Base-by-base conservation (phyloP, 30 jellyfish, hydroid and myxozoan species). In the Cassiopea xamachana region DNA sequence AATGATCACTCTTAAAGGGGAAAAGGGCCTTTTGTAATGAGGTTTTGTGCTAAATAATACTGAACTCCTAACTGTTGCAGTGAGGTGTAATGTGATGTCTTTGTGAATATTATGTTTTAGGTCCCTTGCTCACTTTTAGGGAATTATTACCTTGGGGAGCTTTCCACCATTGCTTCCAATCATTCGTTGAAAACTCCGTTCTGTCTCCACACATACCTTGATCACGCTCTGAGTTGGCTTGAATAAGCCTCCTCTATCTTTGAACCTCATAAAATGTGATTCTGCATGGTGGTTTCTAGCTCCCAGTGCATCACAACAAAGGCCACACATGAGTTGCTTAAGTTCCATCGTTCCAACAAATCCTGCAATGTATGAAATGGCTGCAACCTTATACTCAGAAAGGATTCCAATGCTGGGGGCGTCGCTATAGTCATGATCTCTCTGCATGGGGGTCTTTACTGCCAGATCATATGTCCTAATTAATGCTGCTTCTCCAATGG, bases 221-320 rank as follows among this genome's bases (percentile, higher is more conserved):
- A 85, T 39, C 6, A 92, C 96, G 80, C 98, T 83, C 60, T 44
- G 74, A 60, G 91, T 60, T 46, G 97, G 94, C 82, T 90, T 90
- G 82, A 90, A 58, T 19, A 83, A 55, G 46, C 97, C 97, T 6
- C 97, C 94, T 75, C 94, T 83, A 83, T 84, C 94, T 75, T 90
- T 90, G 1, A 91, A 61, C 69, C 43, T 50, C 82, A 83, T 72
- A 64, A 91, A 84, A 6, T 43, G 59, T 69, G 85, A 87, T 50
- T 7, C 58, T 39, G 90, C 79, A 61, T 59, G 59, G 47, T 44
- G 60, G 46, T n/a, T 2, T 64, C 74, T 64, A 2, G 74, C 18
- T 19, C 88, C 93, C 18, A 55, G 82, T 2, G 87, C 88, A 15
- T 64, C 74, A 39, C 75, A 45, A 45, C 89, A 86, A 13, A 39